Percentiles rank a stretch among this genome's conserved stretches.
phyloP scores from a whole-genome alignment of 2,888 invertebrate species.

The Zelleria hepariella region DNA sequence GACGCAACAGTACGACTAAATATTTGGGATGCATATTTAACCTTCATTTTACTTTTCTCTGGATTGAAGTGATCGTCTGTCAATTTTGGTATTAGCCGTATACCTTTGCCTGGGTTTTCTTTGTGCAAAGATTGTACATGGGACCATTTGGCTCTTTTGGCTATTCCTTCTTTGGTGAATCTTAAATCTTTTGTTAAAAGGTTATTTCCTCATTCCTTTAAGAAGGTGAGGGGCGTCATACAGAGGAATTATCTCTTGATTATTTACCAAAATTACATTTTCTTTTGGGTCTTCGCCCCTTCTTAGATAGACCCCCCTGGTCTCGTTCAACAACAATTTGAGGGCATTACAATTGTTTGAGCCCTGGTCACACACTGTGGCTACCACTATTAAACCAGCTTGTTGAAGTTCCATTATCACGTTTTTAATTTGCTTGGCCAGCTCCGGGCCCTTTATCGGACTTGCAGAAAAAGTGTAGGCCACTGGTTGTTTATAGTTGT shows the following conservation, averaged over 20 bases:
- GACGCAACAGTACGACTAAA: slow-evolving; percentile 10
- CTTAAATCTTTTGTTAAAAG: slow-evolving; percentile 10
- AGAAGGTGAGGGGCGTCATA: slow-evolving; percentile 12
- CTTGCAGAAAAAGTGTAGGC: slow-evolving; percentile 17
- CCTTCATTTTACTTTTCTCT: slow-evolving; percentile 13
- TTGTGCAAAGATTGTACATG: slow-evolving; percentile 5
- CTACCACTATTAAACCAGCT: slow-evolving; percentile 18
- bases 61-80: slow-evolving; percentile 10
- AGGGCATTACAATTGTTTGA: slow-evolving; percentile 17
- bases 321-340: slow-evolving; percentile 18
- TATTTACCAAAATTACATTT: slow-evolving; percentile 1
- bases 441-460: slow-evolving; percentile 18
- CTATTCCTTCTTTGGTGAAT: neutral
- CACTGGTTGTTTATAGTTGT: slow-evolving; percentile 14
- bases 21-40: slow-evolving; percentile 11
- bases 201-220: slow-evolving; percentile 15
- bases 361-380: slow-evolving; percentile 21
- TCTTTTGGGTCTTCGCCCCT: slow-evolving; percentile 1
- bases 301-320: slow-evolving; percentile 10
- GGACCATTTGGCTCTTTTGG: slow-evolving; percentile 10
- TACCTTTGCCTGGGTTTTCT: slow-evolving; percentile 7
- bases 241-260: slow-evolving; percentile 5
- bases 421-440: slow-evolving; percentile 17
- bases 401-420: slow-evolving; percentile 10
- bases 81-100: slow-evolving; percentile 10